These are phyloP conservation scores for Trissoscelio sp. DNA, from an alignment of 2,888 invertebrate genomes.

Conservation along the genomic window DNA sequence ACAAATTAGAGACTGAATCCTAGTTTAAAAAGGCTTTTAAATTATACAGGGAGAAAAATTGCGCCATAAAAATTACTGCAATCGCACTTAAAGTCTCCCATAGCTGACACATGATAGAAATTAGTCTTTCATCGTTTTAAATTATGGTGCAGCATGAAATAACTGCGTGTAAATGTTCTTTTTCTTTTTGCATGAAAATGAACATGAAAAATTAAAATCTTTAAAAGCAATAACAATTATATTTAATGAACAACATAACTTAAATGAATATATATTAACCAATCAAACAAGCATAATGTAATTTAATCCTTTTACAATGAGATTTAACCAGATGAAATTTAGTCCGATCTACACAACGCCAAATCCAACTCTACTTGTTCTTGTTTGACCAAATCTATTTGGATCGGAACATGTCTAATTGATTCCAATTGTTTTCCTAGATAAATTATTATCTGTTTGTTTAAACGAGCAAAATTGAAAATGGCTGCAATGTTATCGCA, in stretches of 20 bases:
- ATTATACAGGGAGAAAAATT: constrained; percentile 38
- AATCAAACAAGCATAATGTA: constrained; percentile 9
- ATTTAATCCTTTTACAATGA: constrained; percentile 3
- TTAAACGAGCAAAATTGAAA: constrained; percentile 25
- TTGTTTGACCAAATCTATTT: constrained; percentile 25
- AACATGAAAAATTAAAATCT: too few species aligned
- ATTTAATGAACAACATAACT: too few species aligned
- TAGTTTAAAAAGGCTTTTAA: constrained; percentile 19
- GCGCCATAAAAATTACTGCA: constrained; percentile 35
- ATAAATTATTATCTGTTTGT: constrained; percentile 37
- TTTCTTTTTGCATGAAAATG: background rate
- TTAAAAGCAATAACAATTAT: too few species aligned
- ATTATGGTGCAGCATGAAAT: background rate
- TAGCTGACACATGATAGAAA: constrained; percentile 17
- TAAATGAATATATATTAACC: too few species aligned
- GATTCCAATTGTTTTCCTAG: constrained; percentile 23
- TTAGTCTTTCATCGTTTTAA: constrained; percentile 1
- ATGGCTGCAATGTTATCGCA: background rate
- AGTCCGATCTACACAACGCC: background rate
- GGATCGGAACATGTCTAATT: constrained; percentile 23
- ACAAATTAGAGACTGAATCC: constrained; percentile 38
- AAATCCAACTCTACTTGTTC: background rate
- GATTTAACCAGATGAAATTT: background rate
- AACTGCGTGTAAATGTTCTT: background rate
- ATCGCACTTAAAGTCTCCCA: constrained; percentile 16